Evolutionary conservation across 2,888 invertebrate genomes (phyloP), one percentile per base, ranked within the genome.

Genomic region (Rhyacophila evoluta): DNA sequence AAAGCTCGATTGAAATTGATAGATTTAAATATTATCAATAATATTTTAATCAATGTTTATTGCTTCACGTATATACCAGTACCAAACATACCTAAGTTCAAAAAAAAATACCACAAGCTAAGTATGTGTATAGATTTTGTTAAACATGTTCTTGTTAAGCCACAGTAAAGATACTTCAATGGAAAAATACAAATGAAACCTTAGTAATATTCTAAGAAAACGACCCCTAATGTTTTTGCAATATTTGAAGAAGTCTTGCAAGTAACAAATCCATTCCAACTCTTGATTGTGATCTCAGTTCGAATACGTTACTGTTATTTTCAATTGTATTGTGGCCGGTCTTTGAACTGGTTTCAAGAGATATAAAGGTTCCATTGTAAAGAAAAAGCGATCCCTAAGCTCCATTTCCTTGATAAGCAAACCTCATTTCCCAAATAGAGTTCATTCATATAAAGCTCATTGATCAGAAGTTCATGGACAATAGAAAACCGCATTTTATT

Each of bases 321-420:
- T 76, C 79, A 36, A 80, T 80, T 75, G 79, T 80, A 72, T 73
- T 55, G 74, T 55, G 80, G 72, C 70, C 67, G 41, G 74, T 67
- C 80, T 76, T 79, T 82, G 80, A 80, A 29, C 67, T 70, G 74
- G 76, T 55, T 79, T 39, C 41, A 19, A 36, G 70, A 73, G 71
- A 27, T 74, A 41, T 72, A 79, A 72, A 72, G 71, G 19, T 15
- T 75, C 68, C 37, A 78, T 78, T 79, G 72, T 77, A 68, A 74
- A 71, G 76, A 77, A 78, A 79, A 79, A 79, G 71, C 81, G 80
- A 79, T 80, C 74, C 73, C 33, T 71, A 78, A 72, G 82, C 79
- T 82, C 79, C 82, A 82, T 82, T 82, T 81, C 81, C 74, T 72
- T 82, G 82, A 82, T 82, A 82, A 82, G 79, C 70, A 79, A 82